These are phyloP conservation scores for Enteromius trimaculatus DNA, from an alignment of 2,797 vertebrate species.

Conservation along the genomic window DNA sequence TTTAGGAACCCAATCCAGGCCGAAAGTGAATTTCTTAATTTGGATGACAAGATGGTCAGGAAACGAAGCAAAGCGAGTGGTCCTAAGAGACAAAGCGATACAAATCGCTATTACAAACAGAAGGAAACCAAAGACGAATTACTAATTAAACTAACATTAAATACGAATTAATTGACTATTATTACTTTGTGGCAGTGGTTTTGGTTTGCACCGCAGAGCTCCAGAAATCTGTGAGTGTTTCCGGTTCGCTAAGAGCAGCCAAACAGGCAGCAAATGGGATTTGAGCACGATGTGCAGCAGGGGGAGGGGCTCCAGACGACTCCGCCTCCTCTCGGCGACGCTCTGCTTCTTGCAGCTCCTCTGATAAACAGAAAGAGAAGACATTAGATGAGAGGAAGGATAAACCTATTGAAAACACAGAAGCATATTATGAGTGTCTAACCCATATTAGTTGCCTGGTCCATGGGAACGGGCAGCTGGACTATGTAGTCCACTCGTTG, in stretches of 20 bases:
- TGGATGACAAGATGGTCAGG: conserved; percentile 98
- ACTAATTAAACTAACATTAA: background rate
- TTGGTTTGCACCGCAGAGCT: conserved; percentile 97
- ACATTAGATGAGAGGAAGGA: background rate
- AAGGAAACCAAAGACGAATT: background rate
- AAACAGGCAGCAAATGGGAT: conserved; percentile 96
- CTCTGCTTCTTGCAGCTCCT: conserved; percentile 93
- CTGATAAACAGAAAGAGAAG: conserved; percentile 64
- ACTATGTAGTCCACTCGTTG: conserved; percentile 98
- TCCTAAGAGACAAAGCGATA: conserved; percentile 75
- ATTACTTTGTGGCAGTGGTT: conserved; percentile 95
- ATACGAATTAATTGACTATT: no score
- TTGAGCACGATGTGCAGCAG: conserved; percentile 88
- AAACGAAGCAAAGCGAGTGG: conserved; percentile 97
- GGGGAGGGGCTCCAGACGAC: conserved; percentile 81
- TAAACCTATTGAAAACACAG: background rate
- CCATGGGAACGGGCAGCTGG: conserved; percentile 96
- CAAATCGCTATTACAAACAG: background rate
- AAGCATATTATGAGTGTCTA: conserved; percentile 71
- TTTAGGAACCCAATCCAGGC: conserved; percentile 98
- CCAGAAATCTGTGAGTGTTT: conserved; percentile 98
- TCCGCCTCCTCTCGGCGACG: conserved; percentile 90
- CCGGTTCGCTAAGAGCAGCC: conserved; percentile 94
- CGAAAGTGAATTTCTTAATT: conserved; percentile 99
- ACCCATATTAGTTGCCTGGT: conserved; percentile 96